Evolutionary conservation across 1,140 invertebrate species (phyloP).

Genomic region (Pogonognathellus flavescens): DNA sequence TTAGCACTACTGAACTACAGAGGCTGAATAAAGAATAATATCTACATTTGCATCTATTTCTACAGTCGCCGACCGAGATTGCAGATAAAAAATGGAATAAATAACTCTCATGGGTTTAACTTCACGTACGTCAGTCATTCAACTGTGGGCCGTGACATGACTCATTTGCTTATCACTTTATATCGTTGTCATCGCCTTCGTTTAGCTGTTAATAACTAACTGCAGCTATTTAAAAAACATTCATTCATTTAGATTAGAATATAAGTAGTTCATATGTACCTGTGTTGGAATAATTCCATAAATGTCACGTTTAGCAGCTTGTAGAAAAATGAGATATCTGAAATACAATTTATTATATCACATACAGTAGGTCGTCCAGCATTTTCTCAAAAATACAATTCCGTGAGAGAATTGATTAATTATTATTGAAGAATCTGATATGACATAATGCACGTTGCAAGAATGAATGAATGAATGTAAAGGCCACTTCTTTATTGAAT

Average conservation of each 20-base stretch:
- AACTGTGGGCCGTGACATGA: constrained; percentile 18
- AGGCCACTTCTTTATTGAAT: not conserved
- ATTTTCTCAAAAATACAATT: too few relatives aligned
- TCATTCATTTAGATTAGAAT: too few relatives aligned
- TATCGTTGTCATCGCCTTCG: too few relatives aligned
- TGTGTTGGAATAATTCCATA: too few relatives aligned
- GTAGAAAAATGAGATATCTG: too few relatives aligned
- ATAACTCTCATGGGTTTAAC: constrained; percentile 15
- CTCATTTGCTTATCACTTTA: not conserved
- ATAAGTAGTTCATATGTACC: too few relatives aligned
- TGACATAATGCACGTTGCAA: not conserved
- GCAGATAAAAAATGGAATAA: constrained; percentile 7
- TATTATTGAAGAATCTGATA: not conserved
- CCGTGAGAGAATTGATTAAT: not conserved
- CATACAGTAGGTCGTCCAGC: too few relatives aligned
- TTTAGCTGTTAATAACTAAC: too few relatives aligned
- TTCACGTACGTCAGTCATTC: constrained; percentile 21
- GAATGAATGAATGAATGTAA: not conserved
- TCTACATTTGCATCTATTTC: not conserved
- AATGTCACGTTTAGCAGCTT: too few relatives aligned
- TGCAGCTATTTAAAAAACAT: too few relatives aligned
- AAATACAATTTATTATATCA: too few relatives aligned
- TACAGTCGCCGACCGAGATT: constrained; percentile 18
- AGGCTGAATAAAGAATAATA: not conserved
- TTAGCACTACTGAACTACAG: not conserved